A percentile compares a stretch with the other conserved stretches of the same genome.
These are phyloP conservation scores for Hypena proboscidalis DNA, from an alignment of 2,888 invertebrate genomes.

Conservation along the genomic window DNA sequence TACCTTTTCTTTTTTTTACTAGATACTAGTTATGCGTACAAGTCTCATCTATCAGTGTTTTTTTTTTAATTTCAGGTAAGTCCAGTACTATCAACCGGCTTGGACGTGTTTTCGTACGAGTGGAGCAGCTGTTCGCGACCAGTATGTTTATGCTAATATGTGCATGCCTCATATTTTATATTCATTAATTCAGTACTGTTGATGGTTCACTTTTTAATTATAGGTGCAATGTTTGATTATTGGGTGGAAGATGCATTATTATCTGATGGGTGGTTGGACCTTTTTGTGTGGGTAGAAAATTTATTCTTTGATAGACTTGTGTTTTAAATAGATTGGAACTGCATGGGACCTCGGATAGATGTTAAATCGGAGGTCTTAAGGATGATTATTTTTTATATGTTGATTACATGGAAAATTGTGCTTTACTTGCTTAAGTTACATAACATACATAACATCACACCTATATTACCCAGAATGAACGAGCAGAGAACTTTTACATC, in stretches of 20 bases:
- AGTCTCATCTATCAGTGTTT: constrained; percentile 49
- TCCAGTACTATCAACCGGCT: constrained; percentile 36
- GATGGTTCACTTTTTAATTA: constrained; percentile 15
- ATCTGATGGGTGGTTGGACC: too few relatives aligned
- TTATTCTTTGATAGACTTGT: too few relatives aligned
- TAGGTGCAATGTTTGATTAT: background rate
- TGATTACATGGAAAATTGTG: too few relatives aligned
- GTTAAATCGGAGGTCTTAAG: too few relatives aligned
- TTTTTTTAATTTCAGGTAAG: constrained; percentile 57
- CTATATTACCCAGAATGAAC: too few relatives aligned
- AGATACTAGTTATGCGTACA: constrained; percentile 23
- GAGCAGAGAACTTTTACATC: too few relatives aligned
- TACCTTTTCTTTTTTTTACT: constrained; percentile 26
- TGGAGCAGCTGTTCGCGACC: constrained; percentile 39
- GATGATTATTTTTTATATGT: too few relatives aligned
- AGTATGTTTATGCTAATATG: constrained; percentile 35
- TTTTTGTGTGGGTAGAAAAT: too few relatives aligned
- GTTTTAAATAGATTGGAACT: too few relatives aligned
- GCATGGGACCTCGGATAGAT: too few relatives aligned
- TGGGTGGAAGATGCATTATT: background rate
- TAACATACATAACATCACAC: too few relatives aligned
- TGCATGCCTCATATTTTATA: constrained; percentile 34
- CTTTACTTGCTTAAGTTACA: too few relatives aligned
- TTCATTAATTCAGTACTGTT: constrained; percentile 29
- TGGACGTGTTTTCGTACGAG: constrained; percentile 35